phyloP scores from a whole-genome alignment of 2,113 vertebrate genomes.

The Lagopus muta region DNA sequence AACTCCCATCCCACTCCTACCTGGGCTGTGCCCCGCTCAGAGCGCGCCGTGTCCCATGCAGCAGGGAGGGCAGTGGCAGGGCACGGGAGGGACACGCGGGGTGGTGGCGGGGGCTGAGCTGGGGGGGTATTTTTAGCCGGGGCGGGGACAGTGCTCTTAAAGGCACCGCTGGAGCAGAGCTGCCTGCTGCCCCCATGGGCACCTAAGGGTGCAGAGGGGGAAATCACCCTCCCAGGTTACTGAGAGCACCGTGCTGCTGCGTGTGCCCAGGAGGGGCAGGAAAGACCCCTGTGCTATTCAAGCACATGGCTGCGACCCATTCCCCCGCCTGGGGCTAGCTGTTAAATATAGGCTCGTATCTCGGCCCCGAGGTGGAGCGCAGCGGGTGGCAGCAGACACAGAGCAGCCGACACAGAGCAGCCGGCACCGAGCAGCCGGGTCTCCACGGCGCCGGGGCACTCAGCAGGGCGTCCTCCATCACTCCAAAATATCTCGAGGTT shows the following conservation, averaged over 20 bases:
- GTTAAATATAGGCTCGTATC: background rate
- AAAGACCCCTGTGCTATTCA: background rate
- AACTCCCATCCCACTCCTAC: background rate
- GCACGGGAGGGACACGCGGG: background rate
- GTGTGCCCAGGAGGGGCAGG: background rate
- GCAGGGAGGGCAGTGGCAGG: background rate
- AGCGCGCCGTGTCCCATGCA: background rate
- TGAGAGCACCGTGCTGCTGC: background rate
- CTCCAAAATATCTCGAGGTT: background rate
- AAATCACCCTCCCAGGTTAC: too few species aligned
- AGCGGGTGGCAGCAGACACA: background rate
- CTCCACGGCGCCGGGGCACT: too few species aligned
- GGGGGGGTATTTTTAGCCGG: constrained; percentile 76
- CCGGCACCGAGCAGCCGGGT: too few species aligned
- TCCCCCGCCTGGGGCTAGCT: background rate
- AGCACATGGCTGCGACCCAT: background rate
- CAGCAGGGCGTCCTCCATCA: background rate
- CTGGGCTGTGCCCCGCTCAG: background rate
- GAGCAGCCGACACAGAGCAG: background rate
- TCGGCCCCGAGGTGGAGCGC: background rate
- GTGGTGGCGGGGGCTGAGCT: background rate
- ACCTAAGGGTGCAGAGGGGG: background rate
- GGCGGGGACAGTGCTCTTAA: constrained; percentile 15
- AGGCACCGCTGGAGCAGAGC: background rate
- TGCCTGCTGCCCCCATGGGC: background rate